Percentiles rank a stretch among this genome's conserved stretches.
phyloP scores from a whole-genome alignment of 1,140 invertebrate species.

The Condylostylus longicornis region DNA sequence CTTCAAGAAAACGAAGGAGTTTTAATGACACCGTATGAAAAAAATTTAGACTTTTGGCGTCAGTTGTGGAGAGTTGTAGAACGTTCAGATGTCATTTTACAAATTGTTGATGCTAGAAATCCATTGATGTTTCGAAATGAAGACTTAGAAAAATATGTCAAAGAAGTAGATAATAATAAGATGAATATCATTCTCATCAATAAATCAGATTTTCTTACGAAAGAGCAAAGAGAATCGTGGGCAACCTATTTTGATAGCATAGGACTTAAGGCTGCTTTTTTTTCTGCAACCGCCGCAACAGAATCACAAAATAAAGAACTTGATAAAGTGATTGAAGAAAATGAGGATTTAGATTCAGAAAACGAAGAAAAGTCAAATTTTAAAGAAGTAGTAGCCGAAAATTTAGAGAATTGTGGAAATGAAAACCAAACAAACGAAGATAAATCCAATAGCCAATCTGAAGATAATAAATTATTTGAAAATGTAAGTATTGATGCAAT shows the following conservation, averaged over 20 bases:
- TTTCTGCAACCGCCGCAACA: slow-evolving; percentile 51
- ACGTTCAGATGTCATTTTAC: slow-evolving; percentile 85
- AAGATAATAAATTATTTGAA: no score
- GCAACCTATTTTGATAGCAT: slow-evolving; percentile 66
- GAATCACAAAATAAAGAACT: slow-evolving; percentile 23
- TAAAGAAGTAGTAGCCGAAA: slow-evolving; percentile 12
- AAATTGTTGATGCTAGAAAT: slow-evolving; percentile 95
- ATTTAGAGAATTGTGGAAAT: slow-evolving; percentile 10
- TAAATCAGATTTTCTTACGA: slow-evolving; percentile 88
- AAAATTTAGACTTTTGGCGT: slow-evolving; percentile 96
- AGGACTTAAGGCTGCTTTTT: slow-evolving; percentile 61
- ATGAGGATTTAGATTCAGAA: slow-evolving; percentile 22
- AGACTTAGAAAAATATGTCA: slow-evolving; percentile 89
- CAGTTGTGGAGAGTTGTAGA: slow-evolving; percentile 98
- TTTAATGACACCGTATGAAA: slow-evolving; percentile 90
- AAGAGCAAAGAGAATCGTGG: slow-evolving; percentile 71
- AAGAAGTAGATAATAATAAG: slow-evolving; percentile 65
- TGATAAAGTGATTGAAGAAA: slow-evolving; percentile 32
- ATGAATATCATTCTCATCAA: slow-evolving; percentile 80
- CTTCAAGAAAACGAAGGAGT: slow-evolving; percentile 72
- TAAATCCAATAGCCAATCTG: slow-evolving; percentile 5
- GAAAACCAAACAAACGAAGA: slow-evolving; percentile 16
- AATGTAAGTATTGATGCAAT: slow-evolving; percentile 19
- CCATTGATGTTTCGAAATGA: slow-evolving; percentile 85
- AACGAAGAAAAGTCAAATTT: slow-evolving; percentile 14